phyloP scores from a whole-genome alignment of 2,113 vertebrate genomes.

The Carassius carassius region DNA sequence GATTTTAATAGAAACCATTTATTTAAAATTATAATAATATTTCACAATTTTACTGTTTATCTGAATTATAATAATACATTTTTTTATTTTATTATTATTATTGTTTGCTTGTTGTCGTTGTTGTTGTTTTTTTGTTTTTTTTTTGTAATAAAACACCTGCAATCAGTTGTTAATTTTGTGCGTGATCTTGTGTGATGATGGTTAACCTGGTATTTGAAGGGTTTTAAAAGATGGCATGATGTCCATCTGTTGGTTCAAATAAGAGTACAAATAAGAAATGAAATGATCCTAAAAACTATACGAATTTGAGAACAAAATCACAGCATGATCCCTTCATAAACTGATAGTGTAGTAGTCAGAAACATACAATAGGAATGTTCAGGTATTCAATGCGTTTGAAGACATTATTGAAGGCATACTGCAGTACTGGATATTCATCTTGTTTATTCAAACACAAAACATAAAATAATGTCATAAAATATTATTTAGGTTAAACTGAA shows the following conservation, averaged over 20 bases:
- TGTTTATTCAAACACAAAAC: too few relatives aligned
- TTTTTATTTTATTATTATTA: too few relatives aligned
- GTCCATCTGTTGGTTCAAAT: constrained; percentile 54
- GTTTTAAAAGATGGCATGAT: constrained; percentile 34
- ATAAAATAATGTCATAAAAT: too few relatives aligned
- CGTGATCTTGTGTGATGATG: constrained; percentile 42
- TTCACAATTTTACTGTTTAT: too few relatives aligned
- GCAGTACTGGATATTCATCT: too few relatives aligned
- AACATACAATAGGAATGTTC: not conserved
- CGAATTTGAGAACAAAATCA: not conserved
- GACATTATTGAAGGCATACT: too few relatives aligned
- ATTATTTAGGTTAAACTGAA: too few relatives aligned
- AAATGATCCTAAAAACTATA: constrained; percentile 12
- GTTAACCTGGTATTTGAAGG: constrained; percentile 29
- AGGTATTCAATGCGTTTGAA: not conserved
- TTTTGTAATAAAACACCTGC: constrained; percentile 48
- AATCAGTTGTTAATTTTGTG: constrained; percentile 54
- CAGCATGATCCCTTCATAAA: not conserved
- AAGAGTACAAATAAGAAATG: constrained; percentile 49
- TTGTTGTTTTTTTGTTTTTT: not conserved
- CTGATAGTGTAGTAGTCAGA: not conserved
- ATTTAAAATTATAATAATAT: too few relatives aligned
- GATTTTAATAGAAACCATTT: too few relatives aligned
- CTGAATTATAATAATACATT: too few relatives aligned
- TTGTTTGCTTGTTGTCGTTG: not conserved